phyloP scores from a whole-genome alignment of 2,888 invertebrate genomes.

The Aspidiotus destructor region DNA sequence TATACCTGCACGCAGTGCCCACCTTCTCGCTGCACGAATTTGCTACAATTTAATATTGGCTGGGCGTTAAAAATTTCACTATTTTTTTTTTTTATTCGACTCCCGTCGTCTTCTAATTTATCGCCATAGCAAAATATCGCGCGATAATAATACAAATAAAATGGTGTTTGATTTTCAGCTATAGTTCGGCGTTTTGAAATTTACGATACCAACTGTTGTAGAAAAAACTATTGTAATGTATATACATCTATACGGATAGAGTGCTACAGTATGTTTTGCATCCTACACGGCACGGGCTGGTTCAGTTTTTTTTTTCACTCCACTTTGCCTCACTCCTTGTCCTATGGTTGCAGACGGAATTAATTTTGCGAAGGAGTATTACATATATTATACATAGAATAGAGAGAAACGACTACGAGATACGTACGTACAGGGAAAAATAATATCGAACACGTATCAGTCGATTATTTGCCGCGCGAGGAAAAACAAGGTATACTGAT shows the following conservation, averaged over 20 bases:
- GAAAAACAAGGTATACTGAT: too few species aligned
- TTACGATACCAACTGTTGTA: background rate
- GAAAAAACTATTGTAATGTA: background rate
- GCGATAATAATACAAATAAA: too few species aligned
- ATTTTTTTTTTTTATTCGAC: too few species aligned
- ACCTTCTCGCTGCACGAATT: too few species aligned
- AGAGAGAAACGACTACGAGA: background rate
- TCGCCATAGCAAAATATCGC: too few species aligned
- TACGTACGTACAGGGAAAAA: background rate
- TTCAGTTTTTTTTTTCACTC: background rate
- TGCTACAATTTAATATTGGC: too few species aligned
- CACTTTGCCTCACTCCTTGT: background rate
- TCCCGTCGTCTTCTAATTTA: too few species aligned
- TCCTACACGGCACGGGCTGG: background rate
- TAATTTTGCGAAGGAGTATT: conserved; percentile 3
- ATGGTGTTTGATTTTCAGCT: background rate
- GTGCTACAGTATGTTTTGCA: background rate
- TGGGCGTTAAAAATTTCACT: too few species aligned
- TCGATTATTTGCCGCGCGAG: too few species aligned
- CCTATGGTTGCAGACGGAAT: too few species aligned
- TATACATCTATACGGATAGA: too few species aligned
- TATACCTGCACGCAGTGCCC: too few species aligned
- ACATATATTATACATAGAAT: background rate
- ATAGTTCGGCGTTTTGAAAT: conserved; percentile 1
- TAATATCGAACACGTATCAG: background rate